Conservation (phyloP, 2,113 vertebrate genomes). For the Heptranchias perlo region DNA sequence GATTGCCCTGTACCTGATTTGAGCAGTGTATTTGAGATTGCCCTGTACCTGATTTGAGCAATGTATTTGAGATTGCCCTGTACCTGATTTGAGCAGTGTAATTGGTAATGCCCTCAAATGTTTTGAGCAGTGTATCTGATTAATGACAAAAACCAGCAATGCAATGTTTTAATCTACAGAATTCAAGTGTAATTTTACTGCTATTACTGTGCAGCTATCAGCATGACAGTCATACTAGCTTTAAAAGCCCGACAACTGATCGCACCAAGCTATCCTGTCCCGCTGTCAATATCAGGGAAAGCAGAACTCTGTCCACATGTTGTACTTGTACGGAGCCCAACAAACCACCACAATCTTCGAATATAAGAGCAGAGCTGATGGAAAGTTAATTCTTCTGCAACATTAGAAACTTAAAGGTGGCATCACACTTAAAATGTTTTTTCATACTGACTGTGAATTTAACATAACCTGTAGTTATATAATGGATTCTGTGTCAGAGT, state of each 20-base stretch:
- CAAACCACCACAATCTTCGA: neutral
- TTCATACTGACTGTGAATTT: neutral
- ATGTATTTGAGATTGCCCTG: neutral
- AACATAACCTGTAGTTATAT: neutral
- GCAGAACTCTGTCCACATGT: neutral
- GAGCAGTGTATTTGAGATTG: too few species aligned
- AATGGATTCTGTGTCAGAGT: neutral
- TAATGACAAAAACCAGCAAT: neutral
- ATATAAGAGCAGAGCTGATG: neutral
- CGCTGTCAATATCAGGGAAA: neutral
- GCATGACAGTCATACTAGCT: neutral
- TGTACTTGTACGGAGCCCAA: neutral
- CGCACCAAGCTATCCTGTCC: neutral
- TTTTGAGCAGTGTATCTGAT: neutral
- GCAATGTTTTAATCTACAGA: neutral
- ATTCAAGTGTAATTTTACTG: neutral
- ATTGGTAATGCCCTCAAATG: neutral
- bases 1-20: too few species aligned
- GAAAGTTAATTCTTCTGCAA: neutral
- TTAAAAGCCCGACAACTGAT: neutral
- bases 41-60: too few species aligned
- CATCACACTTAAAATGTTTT: neutral
- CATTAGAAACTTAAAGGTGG: neutral
- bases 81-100: neutral
- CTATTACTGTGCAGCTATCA: neutral